Base-by-base conservation (phyloP, 2,888 invertebrate genomes). In the Ptilodon capucinus region DNA sequence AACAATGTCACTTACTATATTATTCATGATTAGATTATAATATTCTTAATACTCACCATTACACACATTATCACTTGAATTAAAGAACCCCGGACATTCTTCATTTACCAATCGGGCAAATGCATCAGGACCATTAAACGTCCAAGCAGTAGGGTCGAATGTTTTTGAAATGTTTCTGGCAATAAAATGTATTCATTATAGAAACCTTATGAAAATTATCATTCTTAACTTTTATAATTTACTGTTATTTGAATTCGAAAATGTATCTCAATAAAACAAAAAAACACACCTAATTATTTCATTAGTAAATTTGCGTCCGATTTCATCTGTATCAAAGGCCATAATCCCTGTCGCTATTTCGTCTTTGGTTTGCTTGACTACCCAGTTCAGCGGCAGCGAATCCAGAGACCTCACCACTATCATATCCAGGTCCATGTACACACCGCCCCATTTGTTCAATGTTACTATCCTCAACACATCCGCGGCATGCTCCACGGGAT, bases 371-470 rank as follows among this genome's bases (percentile, higher is more conserved):
- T 28, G 28, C 9, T 11, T 28, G 9, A 28, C 28, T 3, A 28
- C n/a, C 6, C 6, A 7, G 35, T 13, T 35, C 35, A 11, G 21
- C 21, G 21, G 21, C 21, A 21, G 21, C 2, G 21, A 21, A 6
- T 92, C 87, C 30, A 94, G 69, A 14, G 89, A 84, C 54, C 92
- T 93, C 23, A 92, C 86, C 2, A 95, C 92, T 14, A 95, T 91
- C 1, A 95, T 92, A 71, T 95, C 95, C 54, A 95, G 80, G 67
- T 95, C 95, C 42, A 95, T 73, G 69, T 95, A 38, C 11, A 44
- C 18, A 1, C 38, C 43, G 4, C 43, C 23, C 36, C 38, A 38
- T 21, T 38, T 44, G 28, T 28, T 4, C 28, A 44, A 9, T 4
- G 43, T 8, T 88, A 87, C 44, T 76, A 70, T 1, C 93, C 93